Percentiles rank a stretch among this genome's conserved stretches.
Evolutionary conservation across 2,888 invertebrate species (phyloP).

Genomic region (Troglohyphantes excavatus): DNA sequence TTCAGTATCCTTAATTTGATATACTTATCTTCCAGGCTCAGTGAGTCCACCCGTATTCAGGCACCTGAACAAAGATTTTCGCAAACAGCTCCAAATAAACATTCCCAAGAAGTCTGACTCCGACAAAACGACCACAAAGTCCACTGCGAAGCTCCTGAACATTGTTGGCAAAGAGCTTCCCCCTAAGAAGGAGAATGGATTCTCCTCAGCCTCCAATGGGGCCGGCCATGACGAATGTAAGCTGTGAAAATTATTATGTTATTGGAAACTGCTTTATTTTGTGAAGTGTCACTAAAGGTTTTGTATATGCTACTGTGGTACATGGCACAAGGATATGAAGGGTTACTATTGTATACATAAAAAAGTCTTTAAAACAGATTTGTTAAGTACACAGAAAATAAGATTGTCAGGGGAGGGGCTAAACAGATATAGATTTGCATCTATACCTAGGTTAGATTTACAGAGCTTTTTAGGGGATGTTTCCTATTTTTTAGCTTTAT

Average conservation of each 20-base stretch:
- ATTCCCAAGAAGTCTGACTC: slow-evolving; percentile 47
- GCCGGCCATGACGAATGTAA: slow-evolving; percentile 70
- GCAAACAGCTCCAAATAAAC: slow-evolving; percentile 87
- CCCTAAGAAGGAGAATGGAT: slow-evolving; percentile 52
- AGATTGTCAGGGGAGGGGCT: no score
- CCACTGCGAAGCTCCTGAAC: background rate
- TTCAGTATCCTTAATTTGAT: no score
- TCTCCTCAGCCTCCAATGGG: slow-evolving; percentile 49
- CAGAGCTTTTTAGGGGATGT: no score
- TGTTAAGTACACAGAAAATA: no score
- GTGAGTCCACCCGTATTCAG: slow-evolving; percentile 88
- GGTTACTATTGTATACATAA: background rate
- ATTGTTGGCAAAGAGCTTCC: slow-evolving; percentile 20
- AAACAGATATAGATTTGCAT: no score
- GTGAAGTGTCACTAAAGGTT: background rate
- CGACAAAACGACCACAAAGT: slow-evolving; percentile 38
- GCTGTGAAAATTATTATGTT: background rate
- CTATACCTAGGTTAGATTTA: no score
- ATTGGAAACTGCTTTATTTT: background rate
- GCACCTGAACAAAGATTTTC: slow-evolving; percentile 92
- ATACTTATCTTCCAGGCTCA: slow-evolving; percentile 64
- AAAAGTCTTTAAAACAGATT: no score
- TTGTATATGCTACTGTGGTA: no score
- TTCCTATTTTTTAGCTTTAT: no score
- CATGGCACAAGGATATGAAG: no score